Evolutionary conservation across 2,113 vertebrate species (phyloP).

Genomic region (Eonycteris spelaea): DNA sequence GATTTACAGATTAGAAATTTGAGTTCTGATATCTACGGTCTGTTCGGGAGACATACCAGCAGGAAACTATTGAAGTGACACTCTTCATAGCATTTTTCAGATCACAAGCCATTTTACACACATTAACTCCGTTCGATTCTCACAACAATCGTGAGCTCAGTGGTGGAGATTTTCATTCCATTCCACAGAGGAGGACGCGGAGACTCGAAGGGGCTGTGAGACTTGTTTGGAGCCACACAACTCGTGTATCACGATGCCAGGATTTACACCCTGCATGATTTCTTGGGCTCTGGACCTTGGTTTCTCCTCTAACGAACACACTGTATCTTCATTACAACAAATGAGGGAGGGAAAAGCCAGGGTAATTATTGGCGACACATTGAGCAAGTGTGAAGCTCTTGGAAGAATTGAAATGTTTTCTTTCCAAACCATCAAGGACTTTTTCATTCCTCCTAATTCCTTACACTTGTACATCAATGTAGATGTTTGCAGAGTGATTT

Average conservation of each 20-base stretch:
- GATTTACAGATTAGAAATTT: neutral
- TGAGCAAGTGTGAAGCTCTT: slow-evolving; percentile 49
- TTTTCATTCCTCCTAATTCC: slow-evolving; percentile 39
- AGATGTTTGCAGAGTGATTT: neutral
- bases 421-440: slow-evolving; percentile 52
- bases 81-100: neutral
- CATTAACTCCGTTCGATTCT: neutral
- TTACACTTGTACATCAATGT: slow-evolving; percentile 36
- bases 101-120: neutral
- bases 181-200: accelerated
- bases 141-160: neutral
- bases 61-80: neutral
- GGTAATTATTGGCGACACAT: slow-evolving; percentile 60
- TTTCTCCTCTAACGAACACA: neutral
- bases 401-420: slow-evolving; percentile 34
- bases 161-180: neutral
- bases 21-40: neutral
- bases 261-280: neutral
- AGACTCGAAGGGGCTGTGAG: accelerated
- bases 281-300: neutral
- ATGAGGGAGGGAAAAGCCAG: slow-evolving; percentile 26
- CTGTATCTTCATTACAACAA: slow-evolving; percentile 51
- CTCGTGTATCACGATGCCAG: accelerated
- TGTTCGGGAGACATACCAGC: neutral
- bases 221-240: neutral